Percentiles rank a stretch among this genome's conserved stretches.
phyloP scores from a whole-genome alignment of 2,797 vertebrate genomes.

The Pachyuromys duprasi region DNA sequence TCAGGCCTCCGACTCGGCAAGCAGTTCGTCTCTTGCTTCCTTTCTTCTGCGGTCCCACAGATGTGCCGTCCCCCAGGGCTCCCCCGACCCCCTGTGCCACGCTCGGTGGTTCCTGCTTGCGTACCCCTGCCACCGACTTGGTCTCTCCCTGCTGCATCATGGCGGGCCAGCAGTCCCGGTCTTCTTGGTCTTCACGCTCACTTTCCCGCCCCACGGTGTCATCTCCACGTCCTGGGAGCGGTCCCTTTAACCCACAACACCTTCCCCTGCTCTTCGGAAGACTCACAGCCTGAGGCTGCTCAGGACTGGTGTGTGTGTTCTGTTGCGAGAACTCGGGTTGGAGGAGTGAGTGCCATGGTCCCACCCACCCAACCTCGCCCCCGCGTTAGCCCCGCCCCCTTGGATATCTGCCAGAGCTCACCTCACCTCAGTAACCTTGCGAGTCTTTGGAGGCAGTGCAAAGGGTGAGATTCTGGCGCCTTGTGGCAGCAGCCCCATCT shows the following conservation, averaged over 20 bases:
- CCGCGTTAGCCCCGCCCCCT: not conserved
- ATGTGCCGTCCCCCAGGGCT: not conserved
- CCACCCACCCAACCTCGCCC: no score
- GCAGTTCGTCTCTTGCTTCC: not conserved
- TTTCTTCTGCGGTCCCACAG: fast-evolving
- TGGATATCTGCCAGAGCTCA: not conserved
- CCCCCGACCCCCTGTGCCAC: not conserved
- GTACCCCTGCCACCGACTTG: not conserved
- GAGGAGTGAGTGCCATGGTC: not conserved
- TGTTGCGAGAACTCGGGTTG: not conserved
- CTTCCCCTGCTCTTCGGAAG: no score
- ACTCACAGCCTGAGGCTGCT: no score
- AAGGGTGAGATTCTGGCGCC: fast-evolving
- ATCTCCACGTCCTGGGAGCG: not conserved
- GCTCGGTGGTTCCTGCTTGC: not conserved
- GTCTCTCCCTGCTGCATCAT: not conserved
- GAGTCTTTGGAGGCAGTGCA: fast-evolving
- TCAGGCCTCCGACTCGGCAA: not conserved
- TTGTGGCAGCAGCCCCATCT: not conserved
- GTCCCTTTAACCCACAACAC: not conserved
- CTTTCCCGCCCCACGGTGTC: no score
- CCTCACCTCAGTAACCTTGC: not conserved
- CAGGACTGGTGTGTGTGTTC: not conserved
- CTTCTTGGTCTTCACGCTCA: not conserved
- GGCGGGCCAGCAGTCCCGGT: fast-evolving